These are phyloP conservation scores for Dasyornis broadbenti DNA, from an alignment of 2,113 vertebrate species.

Conservation along the genomic window DNA sequence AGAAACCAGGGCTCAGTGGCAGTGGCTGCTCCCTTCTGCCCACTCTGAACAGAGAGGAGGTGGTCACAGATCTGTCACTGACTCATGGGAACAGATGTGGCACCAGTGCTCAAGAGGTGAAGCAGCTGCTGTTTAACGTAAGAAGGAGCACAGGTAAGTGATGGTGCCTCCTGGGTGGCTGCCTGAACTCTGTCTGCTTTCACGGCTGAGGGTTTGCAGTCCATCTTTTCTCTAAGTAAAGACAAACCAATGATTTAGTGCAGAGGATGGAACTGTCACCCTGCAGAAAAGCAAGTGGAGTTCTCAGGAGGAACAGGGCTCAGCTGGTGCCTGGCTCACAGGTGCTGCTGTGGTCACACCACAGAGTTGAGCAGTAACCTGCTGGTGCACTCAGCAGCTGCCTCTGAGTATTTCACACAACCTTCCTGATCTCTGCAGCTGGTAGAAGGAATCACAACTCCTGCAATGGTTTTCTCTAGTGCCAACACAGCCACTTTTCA, in stretches of 20 bases:
- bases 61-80: neutral
- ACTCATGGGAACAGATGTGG: neutral
- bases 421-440: neutral
- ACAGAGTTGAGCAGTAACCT: accelerated
- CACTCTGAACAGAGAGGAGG: neutral
- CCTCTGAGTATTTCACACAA: neutral
- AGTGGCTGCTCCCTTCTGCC: neutral
- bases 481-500: neutral
- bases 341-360: neutral
- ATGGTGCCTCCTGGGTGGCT: neutral
- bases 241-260: neutral
- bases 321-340: neutral
- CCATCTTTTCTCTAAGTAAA: neutral
- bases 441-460: neutral
- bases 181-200: neutral
- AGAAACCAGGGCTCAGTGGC: neutral
- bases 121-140: neutral
- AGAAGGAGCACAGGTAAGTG: neutral
- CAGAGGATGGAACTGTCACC: neutral
- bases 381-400: neutral
- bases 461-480: neutral
- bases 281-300: neutral
- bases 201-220: neutral
- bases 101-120: neutral
- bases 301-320: neutral